Evolutionary conservation across 2,113 vertebrate species (phyloP).

Genomic region (Epinephelus lanceolatus): DNA sequence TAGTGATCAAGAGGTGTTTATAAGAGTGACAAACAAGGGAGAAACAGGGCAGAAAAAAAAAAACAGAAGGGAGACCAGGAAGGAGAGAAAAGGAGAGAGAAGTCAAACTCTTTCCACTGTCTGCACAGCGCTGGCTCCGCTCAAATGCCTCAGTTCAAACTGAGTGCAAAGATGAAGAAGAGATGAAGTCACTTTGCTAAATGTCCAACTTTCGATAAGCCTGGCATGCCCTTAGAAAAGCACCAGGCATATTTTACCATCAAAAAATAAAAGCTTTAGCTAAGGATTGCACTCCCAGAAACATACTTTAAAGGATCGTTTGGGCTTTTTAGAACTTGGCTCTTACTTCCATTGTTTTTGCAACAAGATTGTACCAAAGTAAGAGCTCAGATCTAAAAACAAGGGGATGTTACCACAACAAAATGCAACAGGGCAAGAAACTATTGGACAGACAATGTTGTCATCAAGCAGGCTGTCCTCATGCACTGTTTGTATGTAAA

Average conservation of each 20-base stretch:
- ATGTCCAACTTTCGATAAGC: slow-evolving; percentile 14
- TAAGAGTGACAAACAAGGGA: slow-evolving; percentile 46
- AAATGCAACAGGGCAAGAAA: too few relatives aligned
- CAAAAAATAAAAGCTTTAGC: neutral
- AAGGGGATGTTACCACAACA: too few relatives aligned
- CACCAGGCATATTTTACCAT: slow-evolving; percentile 2
- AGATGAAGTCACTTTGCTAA: slow-evolving; percentile 34
- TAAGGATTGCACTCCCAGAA: neutral
- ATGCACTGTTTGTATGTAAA: too few relatives aligned
- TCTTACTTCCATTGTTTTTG: neutral
- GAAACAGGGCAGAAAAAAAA: neutral
- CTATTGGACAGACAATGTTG: too few relatives aligned
- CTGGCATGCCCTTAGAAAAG: slow-evolving; percentile 10
- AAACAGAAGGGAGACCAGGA: slow-evolving; percentile 2
- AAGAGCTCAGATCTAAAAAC: neutral
- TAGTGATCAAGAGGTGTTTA: slow-evolving; percentile 53
- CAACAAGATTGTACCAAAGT: neutral
- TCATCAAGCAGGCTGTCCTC: too few relatives aligned
- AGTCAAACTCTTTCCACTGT: slow-evolving; percentile 11
- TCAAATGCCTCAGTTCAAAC: slow-evolving; percentile 27
- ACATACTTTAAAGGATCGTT: neutral
- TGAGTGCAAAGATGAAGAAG: slow-evolving; percentile 19
- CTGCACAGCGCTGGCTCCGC: slow-evolving; percentile 29
- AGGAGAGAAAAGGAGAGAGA: slow-evolving; percentile 3
- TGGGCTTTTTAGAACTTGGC: neutral